phyloP scores from a whole-genome alignment of 2,797 vertebrate genomes.

The Lutjanus argentimaculatus region DNA sequence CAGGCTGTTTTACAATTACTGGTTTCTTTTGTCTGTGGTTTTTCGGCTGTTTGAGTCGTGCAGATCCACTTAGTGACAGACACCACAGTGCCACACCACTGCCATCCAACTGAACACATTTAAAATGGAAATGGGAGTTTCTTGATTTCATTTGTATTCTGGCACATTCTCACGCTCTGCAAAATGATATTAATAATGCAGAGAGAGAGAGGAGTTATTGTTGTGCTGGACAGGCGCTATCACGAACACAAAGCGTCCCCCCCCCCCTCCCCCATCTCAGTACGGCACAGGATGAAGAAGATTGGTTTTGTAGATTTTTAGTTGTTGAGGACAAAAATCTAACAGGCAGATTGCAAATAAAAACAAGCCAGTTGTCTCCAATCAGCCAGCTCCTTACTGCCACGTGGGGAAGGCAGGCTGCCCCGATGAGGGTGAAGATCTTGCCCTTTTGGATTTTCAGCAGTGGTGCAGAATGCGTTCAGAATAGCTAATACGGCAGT shows the following conservation, averaged over 20 bases:
- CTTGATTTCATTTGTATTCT: conserved; percentile 55
- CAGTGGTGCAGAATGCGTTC: conserved; percentile 34
- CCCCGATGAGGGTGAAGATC: conserved; percentile 41
- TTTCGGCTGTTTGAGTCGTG: conserved; percentile 29
- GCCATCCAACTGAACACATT: neutral
- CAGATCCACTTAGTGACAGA: conserved; percentile 8
- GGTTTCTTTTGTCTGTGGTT: conserved; percentile 40
- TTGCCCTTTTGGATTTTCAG: conserved; percentile 53
- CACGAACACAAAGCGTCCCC: neutral
- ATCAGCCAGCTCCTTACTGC: neutral
- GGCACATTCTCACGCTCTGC: neutral
- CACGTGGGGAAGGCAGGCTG: conserved; percentile 7
- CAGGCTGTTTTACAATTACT: conserved; percentile 47
- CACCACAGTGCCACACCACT: conserved; percentile 9
- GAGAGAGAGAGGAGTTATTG: conserved; percentile 18
- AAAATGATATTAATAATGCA: conserved; percentile 54
- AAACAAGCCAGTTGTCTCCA: neutral
- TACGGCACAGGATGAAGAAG: neutral
- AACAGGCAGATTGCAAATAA: neutral
- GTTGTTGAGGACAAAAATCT: neutral
- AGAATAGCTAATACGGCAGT: conserved; percentile 52
- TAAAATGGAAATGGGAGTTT: conserved; percentile 35
- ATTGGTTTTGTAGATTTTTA: neutral
- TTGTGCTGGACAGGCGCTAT: conserved; percentile 21
- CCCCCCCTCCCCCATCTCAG: too few species aligned